Percentiles rank a stretch among this genome's conserved stretches.
phyloP scores from a whole-genome alignment of 23 tunicate species.

The Halocynthia roretzi region DNA sequence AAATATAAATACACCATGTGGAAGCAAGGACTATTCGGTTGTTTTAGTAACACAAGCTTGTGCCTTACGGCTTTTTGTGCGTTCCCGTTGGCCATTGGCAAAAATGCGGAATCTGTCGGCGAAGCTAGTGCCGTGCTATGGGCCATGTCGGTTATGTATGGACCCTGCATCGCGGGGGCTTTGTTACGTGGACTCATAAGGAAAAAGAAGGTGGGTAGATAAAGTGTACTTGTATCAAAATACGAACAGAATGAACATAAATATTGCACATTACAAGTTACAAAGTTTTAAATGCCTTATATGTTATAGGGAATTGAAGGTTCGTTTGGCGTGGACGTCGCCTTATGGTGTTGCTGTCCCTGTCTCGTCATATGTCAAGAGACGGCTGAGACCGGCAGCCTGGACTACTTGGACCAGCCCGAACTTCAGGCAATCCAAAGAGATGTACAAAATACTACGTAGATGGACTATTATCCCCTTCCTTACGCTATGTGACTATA shows the following conservation, averaged over 20 bases:
- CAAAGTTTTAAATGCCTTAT: neutral
- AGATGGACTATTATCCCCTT: neutral
- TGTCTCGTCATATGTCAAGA: constrained; percentile 61
- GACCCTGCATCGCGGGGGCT: constrained; percentile 81
- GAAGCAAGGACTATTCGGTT: constrained; percentile 80
- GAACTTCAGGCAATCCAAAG: constrained; percentile 62
- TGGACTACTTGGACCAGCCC: constrained; percentile 63
- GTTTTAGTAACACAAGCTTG: constrained; percentile 71
- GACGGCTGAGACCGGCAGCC: constrained; percentile 55
- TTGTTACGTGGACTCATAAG: constrained; percentile 72
- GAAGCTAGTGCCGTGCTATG: constrained; percentile 70
- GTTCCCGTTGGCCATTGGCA: constrained; percentile 59
- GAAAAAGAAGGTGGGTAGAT: constrained; percentile 61
- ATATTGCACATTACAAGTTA: neutral
- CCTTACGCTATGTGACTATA: too few relatives aligned
- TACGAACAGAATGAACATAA: neutral
- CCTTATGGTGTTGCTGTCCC: constrained; percentile 47
- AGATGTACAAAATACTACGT: constrained; percentile 39
- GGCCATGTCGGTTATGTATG: constrained; percentile 50
- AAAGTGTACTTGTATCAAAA: neutral
- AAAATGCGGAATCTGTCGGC: constrained; percentile 85
- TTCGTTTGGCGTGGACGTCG: constrained; percentile 41
- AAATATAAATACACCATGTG: constrained; percentile 10
- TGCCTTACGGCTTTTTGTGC: constrained; percentile 54
- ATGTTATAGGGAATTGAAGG: constrained; percentile 87